Percentiles rank a stretch among this genome's conserved stretches.
phyloP scores from a whole-genome alignment of 2,888 invertebrate species.

The Polietes domitor region DNA sequence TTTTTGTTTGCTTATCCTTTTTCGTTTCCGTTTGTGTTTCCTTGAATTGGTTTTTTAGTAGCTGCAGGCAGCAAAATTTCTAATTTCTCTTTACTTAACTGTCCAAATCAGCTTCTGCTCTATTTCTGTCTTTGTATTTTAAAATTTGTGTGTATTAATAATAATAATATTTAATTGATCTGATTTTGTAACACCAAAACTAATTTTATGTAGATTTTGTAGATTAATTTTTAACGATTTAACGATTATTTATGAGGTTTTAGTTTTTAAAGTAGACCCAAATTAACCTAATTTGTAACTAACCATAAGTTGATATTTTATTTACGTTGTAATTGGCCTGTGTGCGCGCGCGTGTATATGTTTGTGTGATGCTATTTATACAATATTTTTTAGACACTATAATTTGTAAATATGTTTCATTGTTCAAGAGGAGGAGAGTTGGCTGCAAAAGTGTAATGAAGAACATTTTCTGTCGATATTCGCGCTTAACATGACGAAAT shows the following conservation, averaged over 20 bases:
- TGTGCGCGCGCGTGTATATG: neutral
- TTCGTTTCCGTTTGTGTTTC: neutral
- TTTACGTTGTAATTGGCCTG: neutral
- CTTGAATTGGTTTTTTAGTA: constrained; percentile 25
- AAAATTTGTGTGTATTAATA: neutral
- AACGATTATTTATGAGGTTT: constrained; percentile 12
- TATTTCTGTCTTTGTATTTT: neutral
- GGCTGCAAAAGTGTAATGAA: too few relatives aligned
- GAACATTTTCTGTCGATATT: too few relatives aligned
- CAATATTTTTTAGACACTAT: neutral
- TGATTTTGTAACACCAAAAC: constrained; percentile 54
- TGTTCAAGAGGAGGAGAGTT: too few relatives aligned
- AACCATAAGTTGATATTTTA: constrained; percentile 15
- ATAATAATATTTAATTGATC: neutral
- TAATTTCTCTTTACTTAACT: neutral
- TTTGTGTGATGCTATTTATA: neutral
- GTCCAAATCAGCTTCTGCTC: neutral
- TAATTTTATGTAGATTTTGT: constrained; percentile 46
- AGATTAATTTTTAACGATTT: constrained; percentile 2
- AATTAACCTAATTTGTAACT: constrained; percentile 3
- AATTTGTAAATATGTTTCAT: neutral
- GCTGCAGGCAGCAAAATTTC: constrained; percentile 64
- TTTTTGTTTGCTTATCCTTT: too few relatives aligned
- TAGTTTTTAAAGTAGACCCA: constrained; percentile 21
- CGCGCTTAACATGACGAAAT: too few relatives aligned